Conservation (phyloP, 1,140 invertebrate species). For the Dermatophagoides farinae region DNA sequence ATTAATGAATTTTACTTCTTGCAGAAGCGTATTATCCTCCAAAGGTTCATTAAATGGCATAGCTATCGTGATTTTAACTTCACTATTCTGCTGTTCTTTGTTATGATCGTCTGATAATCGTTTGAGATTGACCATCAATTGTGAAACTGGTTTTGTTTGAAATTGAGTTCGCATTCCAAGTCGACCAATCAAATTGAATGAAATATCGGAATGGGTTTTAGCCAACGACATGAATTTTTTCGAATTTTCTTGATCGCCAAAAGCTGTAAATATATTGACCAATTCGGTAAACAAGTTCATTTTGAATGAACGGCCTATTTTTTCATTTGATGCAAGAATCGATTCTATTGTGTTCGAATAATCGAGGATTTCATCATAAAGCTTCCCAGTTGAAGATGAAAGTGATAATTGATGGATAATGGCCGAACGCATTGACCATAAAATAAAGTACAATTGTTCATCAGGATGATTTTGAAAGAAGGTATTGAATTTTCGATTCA, state of each 20-base stretch:
- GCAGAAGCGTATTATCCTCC: slow-evolving; percentile 61
- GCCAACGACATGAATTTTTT: background rate
- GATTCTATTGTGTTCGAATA: background rate
- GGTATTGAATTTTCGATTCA: background rate
- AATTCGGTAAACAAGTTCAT: background rate
- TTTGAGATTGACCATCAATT: slow-evolving; percentile 46
- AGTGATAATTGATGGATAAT: slow-evolving; percentile 6
- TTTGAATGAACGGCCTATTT: background rate
- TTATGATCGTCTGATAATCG: slow-evolving; percentile 18
- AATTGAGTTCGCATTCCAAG: slow-evolving; percentile 72
- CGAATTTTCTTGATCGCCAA: slow-evolving; percentile 3
- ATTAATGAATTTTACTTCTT: slow-evolving; percentile 44
- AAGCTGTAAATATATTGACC: background rate
- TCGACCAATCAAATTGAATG: slow-evolving; percentile 42
- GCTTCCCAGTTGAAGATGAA: background rate
- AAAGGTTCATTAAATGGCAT: slow-evolving; percentile 36
- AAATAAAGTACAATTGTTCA: background rate
- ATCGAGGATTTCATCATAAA: background rate
- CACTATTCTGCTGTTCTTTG: background rate
- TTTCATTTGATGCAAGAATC: background rate
- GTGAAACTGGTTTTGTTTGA: slow-evolving; percentile 56
- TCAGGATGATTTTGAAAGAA: background rate
- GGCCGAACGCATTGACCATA: background rate
- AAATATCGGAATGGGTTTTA: slow-evolving; percentile 28
- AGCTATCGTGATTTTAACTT: slow-evolving; percentile 4